A percentile compares a stretch with the other conserved stretches of the same genome.
These are phyloP conservation scores for Amyelois transitella DNA, from an alignment of 1,140 invertebrate genomes.

Conservation along the genomic window DNA sequence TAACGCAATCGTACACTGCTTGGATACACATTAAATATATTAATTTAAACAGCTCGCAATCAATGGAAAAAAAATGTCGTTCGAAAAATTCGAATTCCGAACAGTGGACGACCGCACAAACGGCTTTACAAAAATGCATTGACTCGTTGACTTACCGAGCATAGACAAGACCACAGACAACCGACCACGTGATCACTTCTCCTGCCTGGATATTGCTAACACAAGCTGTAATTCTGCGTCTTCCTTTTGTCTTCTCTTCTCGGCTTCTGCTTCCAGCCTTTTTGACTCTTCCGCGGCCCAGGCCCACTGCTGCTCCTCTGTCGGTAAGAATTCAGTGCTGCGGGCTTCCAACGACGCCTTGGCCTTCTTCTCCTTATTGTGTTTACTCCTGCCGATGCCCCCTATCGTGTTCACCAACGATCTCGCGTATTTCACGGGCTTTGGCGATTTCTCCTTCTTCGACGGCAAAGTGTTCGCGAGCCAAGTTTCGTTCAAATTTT, in stretches of 20 bases:
- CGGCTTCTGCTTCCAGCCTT: constrained; percentile 63
- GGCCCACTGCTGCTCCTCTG: constrained; percentile 75
- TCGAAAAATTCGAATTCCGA: neutral
- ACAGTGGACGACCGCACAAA: neutral
- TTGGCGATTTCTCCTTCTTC: constrained; percentile 67
- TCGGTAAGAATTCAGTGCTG: constrained; percentile 36
- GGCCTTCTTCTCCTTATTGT: constrained; percentile 48
- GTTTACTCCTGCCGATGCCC: constrained; percentile 48
- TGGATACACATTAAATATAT: neutral
- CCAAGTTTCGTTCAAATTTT: constrained; percentile 60
- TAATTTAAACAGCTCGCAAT: neutral
- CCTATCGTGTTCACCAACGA: constrained; percentile 62
- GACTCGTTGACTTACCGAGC: neutral
- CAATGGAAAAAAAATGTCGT: neutral
- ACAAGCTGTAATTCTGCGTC: constrained; percentile 75
- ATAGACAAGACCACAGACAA: neutral
- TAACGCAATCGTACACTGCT: neutral
- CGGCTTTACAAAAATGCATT: neutral
- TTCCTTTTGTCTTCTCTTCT: constrained; percentile 63
- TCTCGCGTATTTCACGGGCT: constrained; percentile 60
- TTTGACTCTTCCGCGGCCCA: constrained; percentile 77
- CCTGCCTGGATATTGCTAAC: constrained; percentile 69
- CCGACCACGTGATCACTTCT: constrained; percentile 36
- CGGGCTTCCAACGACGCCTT: constrained; percentile 26
- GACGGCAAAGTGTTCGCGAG: constrained; percentile 46